These are phyloP conservation scores for Eulemur albifrons DNA, from an alignment of 2,797 vertebrate species.

Conservation along the genomic window DNA sequence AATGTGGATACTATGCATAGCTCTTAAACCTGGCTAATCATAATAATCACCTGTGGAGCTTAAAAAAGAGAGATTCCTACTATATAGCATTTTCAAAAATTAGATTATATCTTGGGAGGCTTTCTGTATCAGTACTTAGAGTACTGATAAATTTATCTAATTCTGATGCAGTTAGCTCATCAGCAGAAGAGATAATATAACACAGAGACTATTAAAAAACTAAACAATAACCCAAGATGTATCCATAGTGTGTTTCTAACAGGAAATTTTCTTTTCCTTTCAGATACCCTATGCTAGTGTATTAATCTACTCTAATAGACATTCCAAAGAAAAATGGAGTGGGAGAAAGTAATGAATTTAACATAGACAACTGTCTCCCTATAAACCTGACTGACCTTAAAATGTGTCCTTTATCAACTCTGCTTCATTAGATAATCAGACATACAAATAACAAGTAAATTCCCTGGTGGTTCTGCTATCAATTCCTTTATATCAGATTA, in stretches of 20 bases:
- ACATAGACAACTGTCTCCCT: background rate
- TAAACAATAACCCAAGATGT: background rate
- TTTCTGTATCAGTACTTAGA: constrained; percentile 1
- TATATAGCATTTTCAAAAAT: background rate
- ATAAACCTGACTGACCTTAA: constrained; percentile 15
- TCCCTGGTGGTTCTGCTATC: background rate
- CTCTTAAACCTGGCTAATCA: constrained; percentile 29
- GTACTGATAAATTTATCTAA: background rate
- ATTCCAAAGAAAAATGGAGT: constrained; percentile 34
- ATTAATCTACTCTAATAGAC: constrained; percentile 2
- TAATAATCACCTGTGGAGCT: background rate
- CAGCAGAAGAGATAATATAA: background rate
- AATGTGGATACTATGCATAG: background rate
- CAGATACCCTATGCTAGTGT: background rate
- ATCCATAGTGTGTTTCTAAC: background rate
- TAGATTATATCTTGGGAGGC: background rate
- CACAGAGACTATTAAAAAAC: background rate
- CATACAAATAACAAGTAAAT: background rate
- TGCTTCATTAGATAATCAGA: background rate
- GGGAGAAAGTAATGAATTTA: constrained; percentile 26
- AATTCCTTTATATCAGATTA: constrained; percentile 10
- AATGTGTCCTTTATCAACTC: constrained; percentile 13
- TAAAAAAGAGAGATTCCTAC: background rate
- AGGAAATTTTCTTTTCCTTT: constrained; percentile 36
- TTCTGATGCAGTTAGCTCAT: background rate